These are phyloP conservation scores for Leuctra nigra DNA, from an alignment of 2,888 invertebrate genomes.

Conservation along the genomic window DNA sequence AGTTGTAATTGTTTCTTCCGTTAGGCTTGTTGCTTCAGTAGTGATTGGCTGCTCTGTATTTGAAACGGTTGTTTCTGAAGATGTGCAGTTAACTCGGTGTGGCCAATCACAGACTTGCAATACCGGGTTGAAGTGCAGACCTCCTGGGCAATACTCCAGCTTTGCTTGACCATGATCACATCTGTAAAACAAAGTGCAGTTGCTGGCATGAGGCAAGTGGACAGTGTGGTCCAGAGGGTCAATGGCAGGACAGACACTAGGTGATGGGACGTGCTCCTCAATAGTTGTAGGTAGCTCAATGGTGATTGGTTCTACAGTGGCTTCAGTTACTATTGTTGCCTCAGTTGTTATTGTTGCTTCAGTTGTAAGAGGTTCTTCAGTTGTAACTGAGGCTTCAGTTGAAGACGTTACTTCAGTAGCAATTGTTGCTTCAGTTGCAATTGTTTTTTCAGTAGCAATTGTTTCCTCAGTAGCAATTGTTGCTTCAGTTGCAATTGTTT, in stretches of 20 bases:
- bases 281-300: not conserved
- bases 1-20: not conserved
- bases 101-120: conserved; percentile 8
- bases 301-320: not conserved
- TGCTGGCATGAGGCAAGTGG: not conserved
- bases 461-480: not conserved
- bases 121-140: not conserved
- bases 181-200: not conserved
- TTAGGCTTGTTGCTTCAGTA: not conserved
- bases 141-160: conserved; percentile 1
- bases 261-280: not conserved
- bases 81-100: not conserved
- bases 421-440: not conserved
- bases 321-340: not conserved
- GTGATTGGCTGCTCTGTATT: not conserved
- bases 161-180: conserved; percentile 1
- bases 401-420: not conserved
- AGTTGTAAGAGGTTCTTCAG: not conserved
- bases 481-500: not conserved
- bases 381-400: not conserved
- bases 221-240: not conserved
- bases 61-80: not conserved
- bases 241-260: not conserved
- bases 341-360: not conserved
- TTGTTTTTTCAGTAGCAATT: not conserved